Base-by-base conservation (phyloP, 2,888 invertebrate genomes). In the Microplitis manilae region DNA sequence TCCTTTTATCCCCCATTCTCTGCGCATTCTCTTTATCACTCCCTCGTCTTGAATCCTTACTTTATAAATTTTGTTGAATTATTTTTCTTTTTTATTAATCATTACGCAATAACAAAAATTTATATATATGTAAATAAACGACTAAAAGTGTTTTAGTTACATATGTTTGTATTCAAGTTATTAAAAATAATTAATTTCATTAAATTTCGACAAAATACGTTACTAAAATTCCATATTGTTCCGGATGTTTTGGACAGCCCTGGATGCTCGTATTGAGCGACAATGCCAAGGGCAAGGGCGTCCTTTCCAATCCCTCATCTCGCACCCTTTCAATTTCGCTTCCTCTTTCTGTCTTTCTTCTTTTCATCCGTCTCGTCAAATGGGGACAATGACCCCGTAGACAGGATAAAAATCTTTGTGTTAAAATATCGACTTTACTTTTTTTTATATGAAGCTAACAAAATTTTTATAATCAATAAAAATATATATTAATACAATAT, bases 221-320 rank as follows among this genome's bases (percentile, higher is more conserved):
- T 50, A 50, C 50, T 8, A 50, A 50, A 50, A 13, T 13, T 13
- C 13, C 13, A 50, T 50, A 77, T 69, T 76, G 76, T 72, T 72
- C 62, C 68, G 69, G 79, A 77, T 79, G 85, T 88, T 90, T 89
- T 89, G 88, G 89, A 88, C 88, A 89, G 84, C 88, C 88, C 89
- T 87, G 85, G 81, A 86, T 85, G 86, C 86, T 87, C 86, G 88
- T 89, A 90, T 90, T 87, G 90, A 90, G 90, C 89, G 90, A 88
- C 90, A 90, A 89, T 90, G 89, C 90, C 90, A 90, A 90, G 89
- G 88, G 90, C 89, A 90, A 90, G 89, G 90, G 89, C 89, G 89
- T 83, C 86, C 86, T 85, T 83, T 82, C 84, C 87, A 84, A 83
- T 84, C 85, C 82, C 81, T 79, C 68, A 65, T 73, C 74, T 64